Base-by-base conservation (phyloP, 2,113 vertebrate species). In the Cheirogaleus medius region DNA sequence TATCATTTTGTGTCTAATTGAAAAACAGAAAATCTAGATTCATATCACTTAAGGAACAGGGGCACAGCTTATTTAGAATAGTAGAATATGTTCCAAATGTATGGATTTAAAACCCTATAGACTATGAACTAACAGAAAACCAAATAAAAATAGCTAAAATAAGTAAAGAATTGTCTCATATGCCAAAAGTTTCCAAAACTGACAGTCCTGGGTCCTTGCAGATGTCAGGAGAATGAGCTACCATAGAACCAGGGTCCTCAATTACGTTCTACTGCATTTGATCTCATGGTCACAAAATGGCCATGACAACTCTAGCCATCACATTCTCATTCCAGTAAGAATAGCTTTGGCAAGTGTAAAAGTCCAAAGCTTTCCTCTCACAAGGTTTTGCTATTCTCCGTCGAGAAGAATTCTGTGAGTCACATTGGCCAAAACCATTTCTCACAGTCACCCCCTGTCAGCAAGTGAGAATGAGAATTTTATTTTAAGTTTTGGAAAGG, bases 381-480 rank as follows among this genome's bases (percentile, higher is more conserved):
- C 6, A 91, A 60, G 37, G 3, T 23, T 58, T 77, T 84, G 7
- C 23, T 39, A 23, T n/a, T 91, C 32, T 52, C 4, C 6, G 52
- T 56, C 47, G 60, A 90, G 37, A 95, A 84, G 54, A 90, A 92
- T 64, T 58, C 71, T 91, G 6, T 87, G 58, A 81, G 82, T 74
- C 42, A 87, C 42, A 17, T 44, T 54, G 49, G 18, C n/a, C 8
- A 0, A 39, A 84, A 32, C 5, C 44, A 29, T 90, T 91, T 81
- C 10, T n/a, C 10, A 42, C 4, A 3, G 39, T 76, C 12, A 69
- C 2, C 2, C 23, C 37, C 13, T 44, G 85, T 44, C 47, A 76
- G 42, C 42, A 91, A 74, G 42, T 0, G 4, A 91, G 85, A 91
- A 77, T n/a, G 15, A 68, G 17, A 90, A 68, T 73, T 96, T 66